Evolutionary conservation across 1,140 invertebrate genomes (phyloP), one percentile per base, ranked within the genome.

Genomic region (Drosophila baimaii): DNA sequence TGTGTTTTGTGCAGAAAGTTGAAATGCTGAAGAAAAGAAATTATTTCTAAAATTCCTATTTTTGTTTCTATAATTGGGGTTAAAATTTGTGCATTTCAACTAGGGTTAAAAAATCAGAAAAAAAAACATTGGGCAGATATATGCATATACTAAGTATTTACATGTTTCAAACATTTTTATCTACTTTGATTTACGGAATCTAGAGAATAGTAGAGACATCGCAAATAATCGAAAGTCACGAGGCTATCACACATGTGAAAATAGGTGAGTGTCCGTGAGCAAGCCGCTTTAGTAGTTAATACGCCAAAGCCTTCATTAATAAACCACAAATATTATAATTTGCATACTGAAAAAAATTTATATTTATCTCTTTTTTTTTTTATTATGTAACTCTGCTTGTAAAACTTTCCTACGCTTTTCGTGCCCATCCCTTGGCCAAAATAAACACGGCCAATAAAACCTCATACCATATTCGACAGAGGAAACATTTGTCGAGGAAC

Each of bases 401-500:
- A 75, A 72, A 76, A 74, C 25, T 64, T 59, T 65, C 81, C 81
- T 81, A 49, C 80, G 80, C 80, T 80, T 78, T 79, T 35, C 84
- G 77, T 80, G 79, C 75, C 61, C 70, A 55, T 58, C 65, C 81
- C 79, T 77, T n/a, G n/a, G n/a, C n/a, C n/a, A n/a, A n/a, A n/a
- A n/a, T n/a, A 77, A 73, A 62, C 27, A 77, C 33, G 75, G 46
- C 27, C 73, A 72, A 78, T 69, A 52, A 75, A 79, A 73, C 70
- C 52, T 44, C 13, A 39, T 73, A 79, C 55, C 51, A 65, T n/a
- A 65, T 51, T 72, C 77, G 74, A 61, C 59, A 92, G 91, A 92
- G 91, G 91, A 92, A 90, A 91, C 91, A 79, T 91, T 91, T 89
- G 77, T 92, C 57, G 91, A 92, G 83, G 91, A 92, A 77, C 91